phyloP scores from a whole-genome alignment of 2,888 invertebrate genomes.

The Lordiphosa fenestrarum region DNA sequence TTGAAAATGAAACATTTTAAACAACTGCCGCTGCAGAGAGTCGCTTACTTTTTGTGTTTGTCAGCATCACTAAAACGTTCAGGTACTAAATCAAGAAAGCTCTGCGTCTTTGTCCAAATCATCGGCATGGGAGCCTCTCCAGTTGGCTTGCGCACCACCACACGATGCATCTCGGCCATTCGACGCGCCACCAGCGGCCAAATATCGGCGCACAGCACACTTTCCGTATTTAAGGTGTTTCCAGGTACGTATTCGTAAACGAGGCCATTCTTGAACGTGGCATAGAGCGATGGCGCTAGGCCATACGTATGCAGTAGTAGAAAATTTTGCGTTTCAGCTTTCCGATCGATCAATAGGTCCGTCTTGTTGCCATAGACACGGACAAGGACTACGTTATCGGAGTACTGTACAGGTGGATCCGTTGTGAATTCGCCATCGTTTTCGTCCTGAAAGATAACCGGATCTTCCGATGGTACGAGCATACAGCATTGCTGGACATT shows the following conservation, averaged over 20 bases:
- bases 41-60: constrained; percentile 86
- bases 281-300: constrained; percentile 92
- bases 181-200: constrained; percentile 89
- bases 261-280: constrained; percentile 95
- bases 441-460: constrained; percentile 33
- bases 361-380: constrained; percentile 96
- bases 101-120: constrained; percentile 88
- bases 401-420: constrained; percentile 51
- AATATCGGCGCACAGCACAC: constrained; percentile 84
- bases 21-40: no score
- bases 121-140: constrained; percentile 81
- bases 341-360: constrained; percentile 93
- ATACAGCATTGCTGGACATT: constrained; percentile 38
- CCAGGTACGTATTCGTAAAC: constrained; percentile 94
- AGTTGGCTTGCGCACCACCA: constrained; percentile 63
- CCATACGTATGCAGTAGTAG: constrained; percentile 86
- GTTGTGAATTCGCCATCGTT: constrained; percentile 23
- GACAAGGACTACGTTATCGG: constrained; percentile 87
- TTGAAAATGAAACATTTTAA: no score
- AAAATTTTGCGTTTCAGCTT: constrained; percentile 87
- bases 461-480: constrained; percentile 41
- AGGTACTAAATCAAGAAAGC: constrained; percentile 88
- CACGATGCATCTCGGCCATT: constrained; percentile 92
- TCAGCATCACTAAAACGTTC: constrained; percentile 84
- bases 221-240: constrained; percentile 85